Percentiles rank a stretch among this genome's conserved stretches.
Evolutionary conservation across 1,140 invertebrate species (phyloP).

Genomic region (Ylistrum balloti): DNA sequence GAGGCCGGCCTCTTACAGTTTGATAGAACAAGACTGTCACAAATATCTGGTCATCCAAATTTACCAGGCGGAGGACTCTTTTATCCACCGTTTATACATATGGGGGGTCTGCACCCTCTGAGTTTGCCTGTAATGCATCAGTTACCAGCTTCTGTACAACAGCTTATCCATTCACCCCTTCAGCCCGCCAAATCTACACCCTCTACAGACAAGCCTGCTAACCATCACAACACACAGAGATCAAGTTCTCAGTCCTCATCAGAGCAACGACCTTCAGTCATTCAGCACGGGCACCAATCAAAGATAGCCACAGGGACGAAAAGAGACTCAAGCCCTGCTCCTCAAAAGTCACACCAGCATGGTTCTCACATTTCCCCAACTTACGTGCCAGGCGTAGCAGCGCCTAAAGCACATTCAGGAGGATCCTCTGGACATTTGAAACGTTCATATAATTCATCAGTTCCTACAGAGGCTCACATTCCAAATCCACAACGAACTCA

Average conservation of each 20-base stretch:
- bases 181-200: background rate
- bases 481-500: slow-evolving; percentile 48
- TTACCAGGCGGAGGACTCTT: slow-evolving; percentile 51
- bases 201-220: background rate
- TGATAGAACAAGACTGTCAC: slow-evolving; percentile 37
- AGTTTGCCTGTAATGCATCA: slow-evolving; percentile 62
- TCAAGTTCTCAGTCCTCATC: slow-evolving; percentile 2
- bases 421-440: background rate
- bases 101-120: slow-evolving; percentile 57
- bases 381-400: background rate
- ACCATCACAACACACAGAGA: background rate
- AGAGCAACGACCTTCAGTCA: slow-evolving; percentile 67
- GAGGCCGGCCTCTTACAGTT: slow-evolving; percentile 37
- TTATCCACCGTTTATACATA: slow-evolving; percentile 59
- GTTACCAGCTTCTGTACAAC: slow-evolving; percentile 54
- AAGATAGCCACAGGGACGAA: slow-evolving; percentile 7
- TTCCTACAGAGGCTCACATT: slow-evolving; percentile 45
- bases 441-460: background rate
- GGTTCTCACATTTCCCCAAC: slow-evolving; percentile 32
- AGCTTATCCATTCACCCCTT: slow-evolving; percentile 47
- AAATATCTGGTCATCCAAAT: background rate
- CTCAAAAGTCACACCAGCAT: background rate
- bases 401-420: background rate
- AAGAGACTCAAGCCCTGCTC: background rate
- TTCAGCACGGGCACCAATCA: slow-evolving; percentile 62